phyloP scores from a whole-genome alignment of 2,888 invertebrate genomes.

The Chydorus sphaericus region DNA sequence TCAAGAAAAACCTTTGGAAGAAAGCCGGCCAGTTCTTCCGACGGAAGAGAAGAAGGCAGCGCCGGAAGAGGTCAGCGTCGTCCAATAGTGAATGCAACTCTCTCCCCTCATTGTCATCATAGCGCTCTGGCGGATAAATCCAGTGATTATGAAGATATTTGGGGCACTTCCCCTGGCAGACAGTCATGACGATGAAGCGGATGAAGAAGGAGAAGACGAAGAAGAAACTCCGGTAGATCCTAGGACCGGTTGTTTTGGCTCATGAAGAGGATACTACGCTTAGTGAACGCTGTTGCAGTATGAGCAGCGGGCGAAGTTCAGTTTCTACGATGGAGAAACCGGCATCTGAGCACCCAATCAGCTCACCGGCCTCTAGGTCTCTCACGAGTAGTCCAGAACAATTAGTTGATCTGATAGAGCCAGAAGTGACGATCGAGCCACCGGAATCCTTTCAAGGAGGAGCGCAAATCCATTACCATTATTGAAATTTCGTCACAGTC shows the following conservation, averaged over 20 bases:
- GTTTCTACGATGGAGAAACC: background rate
- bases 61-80: constrained; percentile 3
- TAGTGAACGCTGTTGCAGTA: background rate
- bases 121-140: constrained; percentile 81
- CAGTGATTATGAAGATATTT: constrained; percentile 89
- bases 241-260: background rate
- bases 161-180: constrained; percentile 44
- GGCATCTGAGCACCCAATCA: background rate
- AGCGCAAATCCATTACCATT: background rate
- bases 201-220: background rate
- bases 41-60: background rate
- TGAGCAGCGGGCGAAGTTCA: background rate
- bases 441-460: background rate
- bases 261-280: background rate
- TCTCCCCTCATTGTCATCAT: constrained; percentile 47
- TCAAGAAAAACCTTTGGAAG: too few relatives aligned
- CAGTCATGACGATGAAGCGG: background rate
- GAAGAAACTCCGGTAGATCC: too few relatives aligned
- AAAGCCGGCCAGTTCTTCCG: background rate
- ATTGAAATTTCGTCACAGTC: too few relatives aligned
- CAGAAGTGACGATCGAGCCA: background rate
- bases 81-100: too few relatives aligned
- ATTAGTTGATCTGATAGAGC: background rate
- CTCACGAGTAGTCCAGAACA: background rate
- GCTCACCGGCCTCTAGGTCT: background rate